Conservation (phyloP, 2,888 invertebrate genomes). For the Pterobdella sp. region DNA sequence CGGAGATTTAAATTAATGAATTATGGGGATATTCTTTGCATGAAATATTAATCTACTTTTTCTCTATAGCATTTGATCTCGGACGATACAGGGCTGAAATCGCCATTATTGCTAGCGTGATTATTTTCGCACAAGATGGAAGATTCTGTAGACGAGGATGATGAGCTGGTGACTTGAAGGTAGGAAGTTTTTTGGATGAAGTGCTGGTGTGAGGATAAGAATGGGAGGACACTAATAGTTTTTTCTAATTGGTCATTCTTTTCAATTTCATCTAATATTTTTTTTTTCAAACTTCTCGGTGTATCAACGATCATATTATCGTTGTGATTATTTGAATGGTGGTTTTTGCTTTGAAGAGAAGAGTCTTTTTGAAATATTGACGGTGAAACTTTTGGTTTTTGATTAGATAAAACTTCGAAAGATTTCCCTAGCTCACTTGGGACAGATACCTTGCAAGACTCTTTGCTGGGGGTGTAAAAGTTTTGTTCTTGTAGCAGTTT, state of each 20-base stretch:
- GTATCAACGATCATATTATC: not conserved
- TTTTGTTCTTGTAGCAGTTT: conserved; percentile 9
- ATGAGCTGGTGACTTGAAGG: not conserved
- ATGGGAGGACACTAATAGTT: not conserved
- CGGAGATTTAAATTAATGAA: too few species aligned
- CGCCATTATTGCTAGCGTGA: too few species aligned
- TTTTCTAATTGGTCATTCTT: not conserved
- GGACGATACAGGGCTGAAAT: too few species aligned
- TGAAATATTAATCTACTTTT: too few species aligned
- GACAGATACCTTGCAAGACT: not conserved
- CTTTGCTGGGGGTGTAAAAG: not conserved
- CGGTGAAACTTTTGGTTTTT: not conserved
- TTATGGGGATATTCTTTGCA: too few species aligned
- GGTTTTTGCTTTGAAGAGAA: not conserved
- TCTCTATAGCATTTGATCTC: too few species aligned
- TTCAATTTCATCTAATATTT: not conserved
- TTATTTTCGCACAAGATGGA: too few species aligned
- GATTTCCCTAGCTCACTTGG: not conserved
- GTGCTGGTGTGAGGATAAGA: not conserved
- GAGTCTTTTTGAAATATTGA: not conserved
- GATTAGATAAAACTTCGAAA: not conserved
- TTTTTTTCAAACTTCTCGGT: not conserved
- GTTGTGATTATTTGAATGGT: not conserved
- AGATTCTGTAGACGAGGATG: not conserved
- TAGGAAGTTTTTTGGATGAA: not conserved